phyloP scores from a whole-genome alignment of 1,140 invertebrate genomes.

The Holotrichia oblita region DNA sequence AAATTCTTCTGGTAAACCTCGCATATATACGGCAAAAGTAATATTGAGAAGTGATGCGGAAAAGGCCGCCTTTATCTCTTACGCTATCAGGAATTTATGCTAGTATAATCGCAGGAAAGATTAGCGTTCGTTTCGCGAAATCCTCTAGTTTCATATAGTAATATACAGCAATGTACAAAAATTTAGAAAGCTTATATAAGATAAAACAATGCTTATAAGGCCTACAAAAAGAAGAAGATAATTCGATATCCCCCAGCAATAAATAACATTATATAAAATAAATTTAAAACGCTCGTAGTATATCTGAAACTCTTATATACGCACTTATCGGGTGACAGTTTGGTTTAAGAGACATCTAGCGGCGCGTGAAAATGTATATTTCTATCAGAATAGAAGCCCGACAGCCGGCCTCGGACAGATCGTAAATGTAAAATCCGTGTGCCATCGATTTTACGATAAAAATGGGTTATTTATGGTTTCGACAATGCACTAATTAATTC shows the following conservation, averaged over 20 bases:
- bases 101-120: neutral
- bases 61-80: neutral
- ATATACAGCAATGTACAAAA: too few species aligned
- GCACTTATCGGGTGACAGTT: conserved; percentile 20
- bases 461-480: conserved; percentile 3
- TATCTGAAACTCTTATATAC: conserved; percentile 26
- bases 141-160: too few species aligned
- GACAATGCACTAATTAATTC: conserved; percentile 35
- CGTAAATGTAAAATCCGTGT: conserved; percentile 36
- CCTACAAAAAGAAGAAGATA: conserved; percentile 3
- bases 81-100: neutral
- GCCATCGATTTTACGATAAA: conserved; percentile 17
- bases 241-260: conserved; percentile 19
- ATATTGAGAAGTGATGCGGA: conserved; percentile 21
- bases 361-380: neutral
- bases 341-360: neutral
- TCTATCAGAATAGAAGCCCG: conserved; percentile 5
- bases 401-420: neutral
- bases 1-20: conserved; percentile 28
- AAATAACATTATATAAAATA: conserved; percentile 22
- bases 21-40: conserved; percentile 16
- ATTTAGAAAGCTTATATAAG: too few species aligned
- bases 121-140: neutral
- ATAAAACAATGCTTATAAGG: neutral
- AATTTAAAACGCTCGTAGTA: neutral